phyloP scores from a whole-genome alignment of 2,888 invertebrate species.

The Cinara cedri region DNA sequence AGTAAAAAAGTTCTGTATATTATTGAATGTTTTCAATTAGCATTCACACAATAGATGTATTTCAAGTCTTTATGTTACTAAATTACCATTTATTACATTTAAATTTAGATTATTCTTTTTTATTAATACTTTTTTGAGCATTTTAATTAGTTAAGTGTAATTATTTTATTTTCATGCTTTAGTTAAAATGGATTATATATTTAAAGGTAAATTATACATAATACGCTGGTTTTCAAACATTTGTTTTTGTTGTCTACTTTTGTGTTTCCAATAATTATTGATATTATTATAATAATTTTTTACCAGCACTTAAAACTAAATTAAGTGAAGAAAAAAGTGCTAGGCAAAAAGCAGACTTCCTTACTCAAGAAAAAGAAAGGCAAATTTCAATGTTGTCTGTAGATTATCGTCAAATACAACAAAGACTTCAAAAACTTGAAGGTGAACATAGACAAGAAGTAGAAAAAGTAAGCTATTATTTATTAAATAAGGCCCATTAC shows the following conservation, averaged over 20 bases:
- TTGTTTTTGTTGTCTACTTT: not conserved
- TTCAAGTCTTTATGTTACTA: no score
- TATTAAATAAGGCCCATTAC: not conserved
- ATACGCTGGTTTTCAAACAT: not conserved
- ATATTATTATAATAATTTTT: constrained; percentile 15
- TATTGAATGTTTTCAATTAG: no score
- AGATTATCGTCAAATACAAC: constrained; percentile 92
- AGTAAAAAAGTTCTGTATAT: no score
- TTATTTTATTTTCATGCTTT: constrained; percentile 56
- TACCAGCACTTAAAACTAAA: constrained; percentile 76
- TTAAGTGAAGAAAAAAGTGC: constrained; percentile 88
- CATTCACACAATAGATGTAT: no score
- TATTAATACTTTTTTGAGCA: not conserved
- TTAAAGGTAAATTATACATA: constrained; percentile 66
- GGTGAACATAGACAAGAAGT: constrained; percentile 88
- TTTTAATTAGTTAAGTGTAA: constrained; percentile 30
- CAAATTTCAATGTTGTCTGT: constrained; percentile 94
- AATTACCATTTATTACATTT: no score
- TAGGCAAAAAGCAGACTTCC: constrained; percentile 83
- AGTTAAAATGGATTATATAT: constrained; percentile 69
- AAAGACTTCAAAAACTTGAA: constrained; percentile 85
- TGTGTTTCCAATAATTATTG: constrained; percentile 7
- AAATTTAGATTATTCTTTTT: not conserved
- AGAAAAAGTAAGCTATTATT: constrained; percentile 70
- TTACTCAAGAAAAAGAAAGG: constrained; percentile 89